phyloP scores from a whole-genome alignment of 1,140 invertebrate species.

The Myzus persicae region DNA sequence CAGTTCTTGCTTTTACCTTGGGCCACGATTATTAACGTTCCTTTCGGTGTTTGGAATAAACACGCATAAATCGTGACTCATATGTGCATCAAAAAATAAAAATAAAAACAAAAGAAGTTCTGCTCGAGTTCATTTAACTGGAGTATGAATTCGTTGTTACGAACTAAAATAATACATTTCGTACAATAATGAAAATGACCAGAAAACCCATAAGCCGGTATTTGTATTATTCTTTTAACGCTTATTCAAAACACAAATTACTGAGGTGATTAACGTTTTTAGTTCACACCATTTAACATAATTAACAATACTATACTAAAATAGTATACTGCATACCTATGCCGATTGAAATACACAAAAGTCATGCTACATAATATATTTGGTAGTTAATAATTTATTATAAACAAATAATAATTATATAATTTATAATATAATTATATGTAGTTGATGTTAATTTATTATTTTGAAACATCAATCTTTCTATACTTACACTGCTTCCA shows the following conservation, averaged over 20 bases:
- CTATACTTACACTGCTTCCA: constrained; percentile 32
- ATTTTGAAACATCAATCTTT: not conserved
- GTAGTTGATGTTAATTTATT: not conserved
- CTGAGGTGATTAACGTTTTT: not conserved
- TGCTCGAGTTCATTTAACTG: not conserved
- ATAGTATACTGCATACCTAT: not conserved
- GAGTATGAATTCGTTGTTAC: not conserved
- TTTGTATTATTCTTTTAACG: not conserved
- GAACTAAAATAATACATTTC: not conserved
- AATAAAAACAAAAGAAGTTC: not conserved
- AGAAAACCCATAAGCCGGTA: not conserved
- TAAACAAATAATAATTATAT: not conserved
- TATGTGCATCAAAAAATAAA: not conserved
- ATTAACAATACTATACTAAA: not conserved
- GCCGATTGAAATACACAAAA: too few species aligned
- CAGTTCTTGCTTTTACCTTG: not conserved
- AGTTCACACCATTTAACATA: not conserved
- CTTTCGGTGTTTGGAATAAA: not conserved
- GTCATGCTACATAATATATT: not conserved
- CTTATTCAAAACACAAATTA: not conserved
- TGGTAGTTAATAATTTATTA: not conserved
- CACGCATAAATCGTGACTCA: not conserved
- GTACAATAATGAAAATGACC: not conserved
- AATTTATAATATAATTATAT: not conserved
- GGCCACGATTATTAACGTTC: not conserved